Conservation (phyloP, 2,888 invertebrate species). For the Hyppa rectilinea region DNA sequence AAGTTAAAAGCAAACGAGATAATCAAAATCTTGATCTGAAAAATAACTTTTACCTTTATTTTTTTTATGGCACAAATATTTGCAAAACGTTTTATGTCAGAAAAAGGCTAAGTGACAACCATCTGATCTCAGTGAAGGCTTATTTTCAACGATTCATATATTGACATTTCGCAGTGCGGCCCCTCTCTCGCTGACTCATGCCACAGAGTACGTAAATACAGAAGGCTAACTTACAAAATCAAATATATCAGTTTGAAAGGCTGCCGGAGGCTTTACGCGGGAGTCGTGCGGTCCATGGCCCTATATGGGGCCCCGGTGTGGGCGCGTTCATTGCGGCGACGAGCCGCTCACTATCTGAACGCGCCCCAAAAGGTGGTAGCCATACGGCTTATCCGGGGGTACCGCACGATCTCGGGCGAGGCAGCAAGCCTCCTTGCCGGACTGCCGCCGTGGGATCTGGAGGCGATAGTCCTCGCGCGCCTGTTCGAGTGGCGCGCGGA, state of each 20-base stretch:
- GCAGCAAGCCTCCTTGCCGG: too few species aligned
- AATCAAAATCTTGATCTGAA: background rate
- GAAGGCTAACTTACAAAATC: background rate
- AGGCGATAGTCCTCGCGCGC: too few species aligned
- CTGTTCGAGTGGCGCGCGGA: too few species aligned
- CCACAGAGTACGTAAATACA: slow-evolving; percentile 15
- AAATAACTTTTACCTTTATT: background rate
- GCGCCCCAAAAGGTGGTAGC: too few species aligned
- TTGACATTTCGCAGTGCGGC: slow-evolving; percentile 44
- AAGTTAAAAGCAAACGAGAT: background rate
- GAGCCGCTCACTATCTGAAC: too few species aligned
- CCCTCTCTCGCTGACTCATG: slow-evolving; percentile 6
- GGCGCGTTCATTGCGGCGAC: too few species aligned
- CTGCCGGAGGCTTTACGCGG: too few species aligned
- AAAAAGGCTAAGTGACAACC: slow-evolving; percentile 40
- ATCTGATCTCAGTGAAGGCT: slow-evolving; percentile 39
- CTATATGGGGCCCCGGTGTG: too few species aligned
- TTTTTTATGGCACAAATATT: slow-evolving; percentile 21
- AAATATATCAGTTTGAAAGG: background rate
- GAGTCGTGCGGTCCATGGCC: too few species aligned
- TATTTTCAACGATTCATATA: slow-evolving; percentile 58
- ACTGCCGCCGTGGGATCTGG: too few species aligned
- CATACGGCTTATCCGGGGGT: too few species aligned
- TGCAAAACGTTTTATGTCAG: slow-evolving; percentile 9
- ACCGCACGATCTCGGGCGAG: too few species aligned